These are phyloP conservation scores for Xenopus borealis DNA, from an alignment of 2,113 vertebrate species.

Conservation along the genomic window DNA sequence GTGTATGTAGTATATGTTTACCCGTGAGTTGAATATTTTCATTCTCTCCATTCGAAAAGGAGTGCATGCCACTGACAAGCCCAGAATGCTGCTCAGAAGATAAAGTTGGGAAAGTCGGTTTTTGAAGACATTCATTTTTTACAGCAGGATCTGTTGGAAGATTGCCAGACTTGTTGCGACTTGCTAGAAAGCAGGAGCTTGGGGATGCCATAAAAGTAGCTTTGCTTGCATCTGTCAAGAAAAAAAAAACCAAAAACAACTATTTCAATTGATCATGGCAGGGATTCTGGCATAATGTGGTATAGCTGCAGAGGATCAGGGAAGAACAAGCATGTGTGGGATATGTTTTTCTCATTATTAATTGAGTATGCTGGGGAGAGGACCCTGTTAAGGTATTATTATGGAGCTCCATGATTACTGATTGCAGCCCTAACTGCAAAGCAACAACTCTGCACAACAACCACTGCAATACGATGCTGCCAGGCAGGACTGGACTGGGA, in stretches of 20 bases:
- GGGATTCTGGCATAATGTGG: too few species aligned
- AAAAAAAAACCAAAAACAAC: slow-evolving; percentile 5
- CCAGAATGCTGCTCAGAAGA: slow-evolving; percentile 65
- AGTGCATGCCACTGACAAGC: slow-evolving; percentile 57
- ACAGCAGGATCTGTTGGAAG: slow-evolving; percentile 72
- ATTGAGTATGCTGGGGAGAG: too few species aligned
- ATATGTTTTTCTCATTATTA: too few species aligned
- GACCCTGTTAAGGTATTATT: too few species aligned
- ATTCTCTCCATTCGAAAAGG: slow-evolving; percentile 64
- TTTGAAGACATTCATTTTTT: slow-evolving; percentile 82
- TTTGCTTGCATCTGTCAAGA: slow-evolving; percentile 88
- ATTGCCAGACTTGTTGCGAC: slow-evolving; percentile 76
- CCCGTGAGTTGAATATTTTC: slow-evolving; percentile 74
- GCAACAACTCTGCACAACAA: too few species aligned
- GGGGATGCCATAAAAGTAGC: slow-evolving; percentile 91
- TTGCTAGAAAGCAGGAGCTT: slow-evolving; percentile 95
- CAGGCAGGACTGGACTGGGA: too few species aligned
- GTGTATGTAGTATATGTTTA: slow-evolving; percentile 48
- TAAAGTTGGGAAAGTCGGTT: slow-evolving; percentile 72
- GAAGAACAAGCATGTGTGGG: too few species aligned
- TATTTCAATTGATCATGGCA: too few species aligned
- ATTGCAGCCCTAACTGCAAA: too few species aligned
- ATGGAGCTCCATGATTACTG: too few species aligned
- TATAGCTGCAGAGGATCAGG: too few species aligned
- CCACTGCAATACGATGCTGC: too few species aligned